Conservation (phyloP, 2,888 invertebrate species). For the Cosmopolites sordidus region DNA sequence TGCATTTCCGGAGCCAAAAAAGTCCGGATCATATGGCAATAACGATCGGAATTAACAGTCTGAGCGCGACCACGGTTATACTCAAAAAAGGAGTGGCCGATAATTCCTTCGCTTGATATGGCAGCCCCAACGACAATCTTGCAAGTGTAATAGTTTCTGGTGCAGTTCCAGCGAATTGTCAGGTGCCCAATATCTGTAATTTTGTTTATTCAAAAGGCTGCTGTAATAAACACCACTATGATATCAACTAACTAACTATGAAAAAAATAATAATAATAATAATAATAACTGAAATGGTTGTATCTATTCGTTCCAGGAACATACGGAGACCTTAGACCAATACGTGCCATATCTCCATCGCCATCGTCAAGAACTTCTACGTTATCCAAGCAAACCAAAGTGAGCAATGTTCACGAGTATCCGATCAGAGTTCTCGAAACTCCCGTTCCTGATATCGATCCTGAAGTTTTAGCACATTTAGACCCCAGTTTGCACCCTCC, state of each 20-base stretch:
- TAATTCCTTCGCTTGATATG: no score
- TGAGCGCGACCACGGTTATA: no score
- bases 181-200: no score
- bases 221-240: background rate
- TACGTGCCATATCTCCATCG: constrained; percentile 39
- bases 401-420: constrained; percentile 44
- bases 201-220: no score
- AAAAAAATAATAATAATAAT: background rate
- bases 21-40: no score
- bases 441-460: constrained; percentile 45
- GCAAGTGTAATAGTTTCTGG: no score
- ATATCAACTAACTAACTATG: background rate
- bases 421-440: constrained; percentile 45
- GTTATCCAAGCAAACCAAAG: constrained; percentile 43
- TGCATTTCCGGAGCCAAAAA: no score
- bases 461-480: constrained; percentile 45
- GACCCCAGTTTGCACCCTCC: constrained; percentile 49
- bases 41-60: no score
- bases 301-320: constrained; percentile 37
- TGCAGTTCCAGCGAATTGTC: no score
- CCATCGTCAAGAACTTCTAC: constrained; percentile 43
- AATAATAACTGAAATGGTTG: background rate
- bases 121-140: no score
- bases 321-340: constrained; percentile 41
- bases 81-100: no score